Conservation (phyloP, 2,888 invertebrate species). For the Chrysopilus asiliformis region DNA sequence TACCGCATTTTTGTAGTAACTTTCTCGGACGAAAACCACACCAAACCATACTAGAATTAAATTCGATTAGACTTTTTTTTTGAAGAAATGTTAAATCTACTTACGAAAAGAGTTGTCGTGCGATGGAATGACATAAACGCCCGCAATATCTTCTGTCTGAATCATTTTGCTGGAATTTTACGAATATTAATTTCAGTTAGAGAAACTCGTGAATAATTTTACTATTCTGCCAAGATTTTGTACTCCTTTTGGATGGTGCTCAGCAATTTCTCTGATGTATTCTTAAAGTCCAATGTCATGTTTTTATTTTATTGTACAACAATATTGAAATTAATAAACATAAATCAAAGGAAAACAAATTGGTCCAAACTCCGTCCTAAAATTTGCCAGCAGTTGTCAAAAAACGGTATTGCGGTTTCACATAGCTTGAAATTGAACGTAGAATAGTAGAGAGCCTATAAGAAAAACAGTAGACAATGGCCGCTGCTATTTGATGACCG, state of each 20-base stretch:
- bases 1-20: conserved; percentile 77
- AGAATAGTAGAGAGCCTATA: too few species aligned
- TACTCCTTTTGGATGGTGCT: conserved; percentile 77
- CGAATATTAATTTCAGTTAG: not conserved
- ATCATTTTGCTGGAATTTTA: conserved; percentile 59
- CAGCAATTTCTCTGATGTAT: conserved; percentile 46
- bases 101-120: conserved; percentile 67
- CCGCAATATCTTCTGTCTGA: conserved; percentile 70
- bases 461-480: too few species aligned
- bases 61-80: conserved; percentile 32
- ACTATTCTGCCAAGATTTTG: conserved; percentile 86
- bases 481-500: too few species aligned
- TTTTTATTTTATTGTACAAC: too few species aligned
- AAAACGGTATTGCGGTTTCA: too few species aligned
- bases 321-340: too few species aligned
- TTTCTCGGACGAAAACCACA: conserved; percentile 64
- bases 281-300: conserved; percentile 28
- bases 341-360: too few species aligned
- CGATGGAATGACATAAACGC: conserved; percentile 88
- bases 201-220: conserved; percentile 35
- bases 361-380: too few species aligned
- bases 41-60: conserved; percentile 28
- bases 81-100: conserved; percentile 65
- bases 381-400: too few species aligned
- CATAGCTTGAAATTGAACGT: too few species aligned